Evolutionary conservation across 2,113 vertebrate genomes (phyloP), one percentile per base, ranked within the genome.

Genomic region (Salvator merianae): DNA sequence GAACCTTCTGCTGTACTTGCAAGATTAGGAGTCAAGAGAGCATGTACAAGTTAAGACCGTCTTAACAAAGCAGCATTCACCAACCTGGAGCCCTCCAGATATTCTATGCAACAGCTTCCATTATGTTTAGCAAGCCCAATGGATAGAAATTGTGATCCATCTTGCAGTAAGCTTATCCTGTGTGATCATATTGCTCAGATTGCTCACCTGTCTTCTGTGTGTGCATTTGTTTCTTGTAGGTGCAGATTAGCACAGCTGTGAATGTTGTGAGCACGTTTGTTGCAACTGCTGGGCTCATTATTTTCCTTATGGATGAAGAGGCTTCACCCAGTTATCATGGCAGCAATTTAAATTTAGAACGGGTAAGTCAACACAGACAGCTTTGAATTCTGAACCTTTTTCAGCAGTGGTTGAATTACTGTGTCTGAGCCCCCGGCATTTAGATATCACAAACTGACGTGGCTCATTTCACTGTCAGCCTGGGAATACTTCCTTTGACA

Each of bases 211-310:
- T 16, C 14, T 59, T 18, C 8, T 50, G 3, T n/a, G 14, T 34
- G 18, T 69, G 40, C 55, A 7, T 53, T 65, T 84, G 63, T 84
- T 66, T 55, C 34, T 70, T 0, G 0, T 72, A 94, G 93, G 87
- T 93, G 80, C 93, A 92, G 79, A 85, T 90, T 83, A 93, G 92
- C 75, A 87, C 92, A 85, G 86, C 88, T 82, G 90, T 90, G 91
- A 94, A 94, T 0, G 1, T 93, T 72, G 91, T 93, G 81, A 94
- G 93, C 2, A 92, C 88, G 66, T 86, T 94, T 78, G 91, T 90
- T 0, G 90, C 92, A 0, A 80, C 91, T 14, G 84, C 88, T 75
- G 92, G 91, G 20, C 91, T 93, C 2, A 85, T 79, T 3, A 70
- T 91, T 77, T 91, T 94, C 86, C 91, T 94, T 0, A 73, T 88